Percentiles rank a stretch among this genome's conserved stretches.
Conservation (phyloP, 2,113 vertebrate genomes). For the Xyliphius kryptos region DNA sequence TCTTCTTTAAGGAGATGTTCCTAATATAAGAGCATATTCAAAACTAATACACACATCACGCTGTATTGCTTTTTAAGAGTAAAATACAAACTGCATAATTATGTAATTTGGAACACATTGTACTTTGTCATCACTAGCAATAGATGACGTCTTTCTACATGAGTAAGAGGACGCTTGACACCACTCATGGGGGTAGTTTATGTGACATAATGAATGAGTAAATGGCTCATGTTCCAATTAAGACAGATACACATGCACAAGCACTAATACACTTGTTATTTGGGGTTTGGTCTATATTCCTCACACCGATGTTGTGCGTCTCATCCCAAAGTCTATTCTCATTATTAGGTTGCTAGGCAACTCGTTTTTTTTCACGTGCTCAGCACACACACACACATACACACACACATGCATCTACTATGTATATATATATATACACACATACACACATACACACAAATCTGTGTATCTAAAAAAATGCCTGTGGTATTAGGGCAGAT, state of each 20-base stretch:
- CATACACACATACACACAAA: slow-evolving; percentile 24
- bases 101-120: background rate
- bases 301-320: slow-evolving; percentile 44
- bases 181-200: no score
- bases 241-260: slow-evolving; percentile 14
- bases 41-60: slow-evolving; percentile 10
- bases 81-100: background rate
- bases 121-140: slow-evolving; percentile 3
- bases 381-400: slow-evolving; percentile 34
- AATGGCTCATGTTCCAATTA: no score
- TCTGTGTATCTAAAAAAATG: slow-evolving; percentile 36
- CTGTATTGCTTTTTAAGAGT: slow-evolving; percentile 7
- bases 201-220: no score
- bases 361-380: slow-evolving; percentile 49
- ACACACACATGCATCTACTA: no score
- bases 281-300: slow-evolving; percentile 40
- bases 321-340: slow-evolving; percentile 46
- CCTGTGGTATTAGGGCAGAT: slow-evolving; percentile 18
- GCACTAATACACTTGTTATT: background rate
- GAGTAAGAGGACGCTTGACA: no score
- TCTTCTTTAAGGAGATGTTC: slow-evolving; percentile 9
- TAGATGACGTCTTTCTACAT: no score
- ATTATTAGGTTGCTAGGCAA: slow-evolving; percentile 56
- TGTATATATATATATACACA: no score
- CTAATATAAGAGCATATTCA: slow-evolving; percentile 13